These are phyloP conservation scores for Sceloporus tristichus DNA, from an alignment of 2,113 vertebrate genomes.

Conservation along the genomic window DNA sequence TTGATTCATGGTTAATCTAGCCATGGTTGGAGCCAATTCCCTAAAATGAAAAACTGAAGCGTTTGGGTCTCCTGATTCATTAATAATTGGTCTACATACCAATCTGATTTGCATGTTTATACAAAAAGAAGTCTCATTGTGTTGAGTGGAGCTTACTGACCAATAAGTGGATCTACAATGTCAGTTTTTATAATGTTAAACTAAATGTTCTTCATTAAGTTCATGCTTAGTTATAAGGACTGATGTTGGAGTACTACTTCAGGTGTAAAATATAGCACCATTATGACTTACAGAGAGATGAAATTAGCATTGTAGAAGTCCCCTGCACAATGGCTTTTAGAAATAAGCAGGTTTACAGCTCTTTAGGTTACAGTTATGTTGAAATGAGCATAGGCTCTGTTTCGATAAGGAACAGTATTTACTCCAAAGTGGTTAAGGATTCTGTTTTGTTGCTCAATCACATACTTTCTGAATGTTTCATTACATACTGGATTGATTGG, in stretches of 20 bases:
- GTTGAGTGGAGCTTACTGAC: not conserved
- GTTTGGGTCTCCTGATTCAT: not conserved
- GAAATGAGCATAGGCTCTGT: not conserved
- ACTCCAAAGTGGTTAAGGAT: not conserved
- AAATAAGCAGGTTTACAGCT: conserved; percentile 7
- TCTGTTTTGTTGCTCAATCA: not conserved
- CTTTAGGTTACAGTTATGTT: not conserved
- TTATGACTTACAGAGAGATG: conserved; percentile 26
- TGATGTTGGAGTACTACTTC: not conserved
- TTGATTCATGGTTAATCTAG: too few species aligned
- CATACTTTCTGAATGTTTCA: not conserved
- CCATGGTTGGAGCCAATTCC: not conserved
- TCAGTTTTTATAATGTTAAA: not conserved
- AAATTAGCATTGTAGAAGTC: conserved; percentile 4
- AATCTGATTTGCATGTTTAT: not conserved
- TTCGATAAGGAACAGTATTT: not conserved
- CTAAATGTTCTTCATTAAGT: not conserved
- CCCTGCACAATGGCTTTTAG: not conserved
- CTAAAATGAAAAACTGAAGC: not conserved
- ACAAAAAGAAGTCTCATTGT: not conserved
- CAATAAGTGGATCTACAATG: not conserved
- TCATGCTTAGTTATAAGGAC: not conserved
- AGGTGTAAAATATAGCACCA: conserved; percentile 17
- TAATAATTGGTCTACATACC: not conserved
- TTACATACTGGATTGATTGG: not conserved